Percentiles rank a stretch among this genome's conserved stretches.
phyloP scores from a whole-genome alignment of 1,140 invertebrate species.

The Drosophila persimilis region DNA sequence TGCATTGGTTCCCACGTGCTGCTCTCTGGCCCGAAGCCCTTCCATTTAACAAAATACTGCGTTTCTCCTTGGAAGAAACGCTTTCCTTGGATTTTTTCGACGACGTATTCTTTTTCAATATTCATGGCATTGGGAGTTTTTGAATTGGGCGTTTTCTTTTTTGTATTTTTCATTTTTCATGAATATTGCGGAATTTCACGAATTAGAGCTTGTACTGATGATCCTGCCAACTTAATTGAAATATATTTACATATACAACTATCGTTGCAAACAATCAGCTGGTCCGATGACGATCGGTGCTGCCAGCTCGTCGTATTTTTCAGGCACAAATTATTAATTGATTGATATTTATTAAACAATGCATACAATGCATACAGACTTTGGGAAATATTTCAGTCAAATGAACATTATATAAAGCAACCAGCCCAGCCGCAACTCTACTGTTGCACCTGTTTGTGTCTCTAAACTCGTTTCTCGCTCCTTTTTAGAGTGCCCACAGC shows the following conservation, averaged over 20 bases:
- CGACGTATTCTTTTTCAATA: slow-evolving; percentile 2
- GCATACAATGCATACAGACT: slow-evolving; percentile 12
- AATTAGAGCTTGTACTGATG: too few relatives aligned
- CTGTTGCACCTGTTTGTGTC: slow-evolving; percentile 45
- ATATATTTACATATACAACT: too few relatives aligned
- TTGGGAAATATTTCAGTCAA: slow-evolving; percentile 25
- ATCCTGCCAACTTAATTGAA: background rate
- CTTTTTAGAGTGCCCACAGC: slow-evolving; percentile 3
- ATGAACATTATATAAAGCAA: slow-evolving; percentile 42
- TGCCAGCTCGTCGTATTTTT: background rate
- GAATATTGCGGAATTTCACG: too few relatives aligned
- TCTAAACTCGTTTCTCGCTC: slow-evolving; percentile 43
- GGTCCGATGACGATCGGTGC: background rate
- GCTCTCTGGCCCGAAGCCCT: slow-evolving; percentile 9
- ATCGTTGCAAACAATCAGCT: too few relatives aligned
- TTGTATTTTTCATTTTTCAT: background rate
- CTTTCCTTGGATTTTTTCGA: slow-evolving; percentile 40
- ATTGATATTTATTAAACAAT: slow-evolving; percentile 14
- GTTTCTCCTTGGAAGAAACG: slow-evolving; percentile 28
- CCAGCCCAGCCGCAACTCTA: slow-evolving; percentile 7
- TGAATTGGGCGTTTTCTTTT: background rate
- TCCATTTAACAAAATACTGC: slow-evolving; percentile 43
- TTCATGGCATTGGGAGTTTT: background rate
- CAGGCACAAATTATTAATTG: background rate
- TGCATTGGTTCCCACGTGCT: slow-evolving; percentile 58